These are phyloP conservation scores for Cheilosia vulpina DNA, from an alignment of 2,888 invertebrate species.

Conservation along the genomic window DNA sequence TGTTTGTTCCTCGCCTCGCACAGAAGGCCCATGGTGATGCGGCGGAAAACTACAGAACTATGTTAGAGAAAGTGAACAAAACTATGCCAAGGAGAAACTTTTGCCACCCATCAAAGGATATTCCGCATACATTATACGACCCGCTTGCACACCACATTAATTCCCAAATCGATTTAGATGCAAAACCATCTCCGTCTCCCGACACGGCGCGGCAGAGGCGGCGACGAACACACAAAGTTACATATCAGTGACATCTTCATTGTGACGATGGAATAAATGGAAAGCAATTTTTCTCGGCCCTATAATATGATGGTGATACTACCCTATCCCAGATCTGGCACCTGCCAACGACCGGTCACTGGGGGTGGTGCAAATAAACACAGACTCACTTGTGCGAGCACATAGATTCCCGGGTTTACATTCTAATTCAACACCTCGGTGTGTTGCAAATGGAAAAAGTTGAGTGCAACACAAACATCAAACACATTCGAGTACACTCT, in stretches of 20 bases:
- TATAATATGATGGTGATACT: constrained; percentile 9
- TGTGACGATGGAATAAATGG: constrained; percentile 33
- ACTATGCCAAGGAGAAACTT: constrained; percentile 66
- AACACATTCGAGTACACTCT: constrained; percentile 25
- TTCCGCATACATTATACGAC: constrained; percentile 24
- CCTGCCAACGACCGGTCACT: neutral
- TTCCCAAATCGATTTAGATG: constrained; percentile 63
- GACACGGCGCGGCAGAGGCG: neutral
- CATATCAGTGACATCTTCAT: constrained; percentile 62
- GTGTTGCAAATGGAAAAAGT: constrained; percentile 70
- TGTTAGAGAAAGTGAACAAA: constrained; percentile 50
- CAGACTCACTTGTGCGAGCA: constrained; percentile 35
- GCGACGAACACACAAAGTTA: constrained; percentile 19
- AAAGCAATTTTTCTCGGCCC: constrained; percentile 37
- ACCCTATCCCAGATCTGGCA: neutral
- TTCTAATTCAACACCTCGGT: constrained; percentile 67
- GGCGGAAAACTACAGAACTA: constrained; percentile 47
- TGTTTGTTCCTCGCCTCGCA: constrained; percentile 29
- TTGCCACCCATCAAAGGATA: constrained; percentile 32
- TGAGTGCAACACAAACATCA: constrained; percentile 64
- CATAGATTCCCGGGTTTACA: constrained; percentile 41
- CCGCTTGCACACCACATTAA: constrained; percentile 26
- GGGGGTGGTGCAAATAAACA: constrained; percentile 15
- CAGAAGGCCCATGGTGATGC: constrained; percentile 34
- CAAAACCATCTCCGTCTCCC: constrained; percentile 13